Conservation (phyloP, 2,797 vertebrate genomes). For the Benthosema pterotum region DNA sequence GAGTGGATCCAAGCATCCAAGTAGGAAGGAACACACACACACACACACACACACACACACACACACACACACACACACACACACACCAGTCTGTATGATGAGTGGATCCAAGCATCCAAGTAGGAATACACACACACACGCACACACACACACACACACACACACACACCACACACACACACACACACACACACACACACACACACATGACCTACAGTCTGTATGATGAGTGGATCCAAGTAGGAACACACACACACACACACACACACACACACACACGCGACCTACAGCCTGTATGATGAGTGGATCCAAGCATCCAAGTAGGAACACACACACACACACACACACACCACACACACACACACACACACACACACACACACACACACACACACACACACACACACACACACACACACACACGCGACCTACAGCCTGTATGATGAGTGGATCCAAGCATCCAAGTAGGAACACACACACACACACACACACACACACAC, state of each 20-base stretch:
- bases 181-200: slow-evolving; percentile 2
- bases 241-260: slow-evolving; percentile 17
- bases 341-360: background rate
- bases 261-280: too few relatives aligned
- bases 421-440: background rate
- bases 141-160: background rate
- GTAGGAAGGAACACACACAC: too few relatives aligned
- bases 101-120: slow-evolving; percentile 94
- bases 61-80: too few relatives aligned
- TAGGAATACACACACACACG: slow-evolving; percentile 63
- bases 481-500: too few relatives aligned
- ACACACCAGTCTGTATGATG: slow-evolving; percentile 89
- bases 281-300: slow-evolving; percentile 86
- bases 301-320: slow-evolving; percentile 94
- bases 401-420: slow-evolving; percentile 5
- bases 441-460: background rate
- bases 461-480: slow-evolving; percentile 16
- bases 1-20: too few relatives aligned
- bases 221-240: background rate
- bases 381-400: slow-evolving; percentile 7
- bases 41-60: too few relatives aligned
- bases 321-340: slow-evolving; percentile 71
- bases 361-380: background rate
- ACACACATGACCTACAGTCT: background rate
- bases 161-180: slow-evolving; percentile 1